Base-by-base conservation (phyloP, 2,797 vertebrate genomes). In the Borostomias antarcticus region DNA sequence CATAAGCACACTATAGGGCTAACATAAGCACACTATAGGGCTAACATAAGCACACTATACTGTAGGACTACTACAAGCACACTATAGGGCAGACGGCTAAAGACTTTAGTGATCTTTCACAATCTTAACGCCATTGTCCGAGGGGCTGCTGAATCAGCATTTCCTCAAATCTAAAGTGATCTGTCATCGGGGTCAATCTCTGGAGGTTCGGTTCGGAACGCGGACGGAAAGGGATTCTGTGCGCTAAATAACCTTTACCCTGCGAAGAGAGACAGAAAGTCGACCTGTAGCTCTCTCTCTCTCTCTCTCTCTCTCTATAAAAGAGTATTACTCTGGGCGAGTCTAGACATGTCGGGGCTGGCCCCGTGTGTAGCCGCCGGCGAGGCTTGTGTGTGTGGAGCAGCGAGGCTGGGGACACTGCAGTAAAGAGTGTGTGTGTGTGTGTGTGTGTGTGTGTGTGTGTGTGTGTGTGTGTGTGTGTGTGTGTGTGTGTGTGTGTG, bases 21-120 rank as follows among this genome's bases (percentile, higher is more conserved):
- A 83, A 70, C 72, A 77, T n/a, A n/a, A n/a, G n/a, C 35, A 23
- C 53, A 32, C 72, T 69, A 30, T 72, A 56, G 80, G 75, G 85
- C 79, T 72, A 83, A 70, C 72, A 77, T 83, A 37, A n/a, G n/a
- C n/a, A n/a, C n/a, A n/a, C n/a, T n/a, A n/a, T n/a, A n/a, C n/a
- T n/a, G 32, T 9, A 4, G 32, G 32, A 4, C 32, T 33, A 9
- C 32, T 33, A 9, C 32, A 33, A 1, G 1, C 35, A 37, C 35
- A 13, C 35, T 37, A 37, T 13, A 37, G 8, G 2, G 8, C 35
- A 5, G 35, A 37, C 35, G 5, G 13, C 35, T 4, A 3, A 37
- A 8, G 35, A 2, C 35, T 13, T 13, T 37, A 13, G 35, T 13
- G 2, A 5, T 10, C 8, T 8, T 6, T 11, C 13, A 6, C 35